Evolutionary conservation across 2,888 invertebrate genomes (phyloP), one percentile per base, ranked within the genome.

Genomic region (Ptychoptera contaminata): DNA sequence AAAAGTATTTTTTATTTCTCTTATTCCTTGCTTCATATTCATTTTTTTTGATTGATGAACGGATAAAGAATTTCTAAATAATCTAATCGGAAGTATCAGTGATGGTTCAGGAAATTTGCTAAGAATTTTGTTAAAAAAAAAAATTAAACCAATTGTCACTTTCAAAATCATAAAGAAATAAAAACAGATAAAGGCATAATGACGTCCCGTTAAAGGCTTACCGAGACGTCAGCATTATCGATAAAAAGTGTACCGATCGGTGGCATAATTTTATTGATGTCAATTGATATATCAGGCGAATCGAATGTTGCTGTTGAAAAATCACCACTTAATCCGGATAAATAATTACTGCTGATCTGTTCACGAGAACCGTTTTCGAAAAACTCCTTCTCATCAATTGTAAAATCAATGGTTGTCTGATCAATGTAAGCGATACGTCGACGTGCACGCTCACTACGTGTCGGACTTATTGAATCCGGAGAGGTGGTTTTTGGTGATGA

Each of bases 361-460:
- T 58, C 55, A 2, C 58, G 54, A 39, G 58, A 55, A 15, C 56
- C 55, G 45, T n/a, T 30, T 9, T 58, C 66, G 45, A 53, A 63
- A 50, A 51, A 42, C 59, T 71, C 55, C 62, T 69, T 60, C 37
- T 73, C 73, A 59, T 72, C 73, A 52, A 74, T 71, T 39, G 70
- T 55, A 53, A 65, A 67, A n/a, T n/a, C n/a, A 15, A 68, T 60
- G 2, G 72, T 68, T 45, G 70, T 62, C 51, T 74, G 73, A 47
- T 71, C 67, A 45, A 73, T 70, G 55, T 73, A 74, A 37, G 68
- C 68, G 45, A 73, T 68, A 15, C 72, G 68, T 9, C 73, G 66
- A 43, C 70, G 63, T 49, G 47, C 44, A 2, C 55, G 52, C 59
- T 71, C 65, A 67, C 71, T 58, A 59, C 65, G 16, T 11, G 46